Conservation (phyloP, 2,888 invertebrate species). For the Deladenus siricidicola region DNA sequence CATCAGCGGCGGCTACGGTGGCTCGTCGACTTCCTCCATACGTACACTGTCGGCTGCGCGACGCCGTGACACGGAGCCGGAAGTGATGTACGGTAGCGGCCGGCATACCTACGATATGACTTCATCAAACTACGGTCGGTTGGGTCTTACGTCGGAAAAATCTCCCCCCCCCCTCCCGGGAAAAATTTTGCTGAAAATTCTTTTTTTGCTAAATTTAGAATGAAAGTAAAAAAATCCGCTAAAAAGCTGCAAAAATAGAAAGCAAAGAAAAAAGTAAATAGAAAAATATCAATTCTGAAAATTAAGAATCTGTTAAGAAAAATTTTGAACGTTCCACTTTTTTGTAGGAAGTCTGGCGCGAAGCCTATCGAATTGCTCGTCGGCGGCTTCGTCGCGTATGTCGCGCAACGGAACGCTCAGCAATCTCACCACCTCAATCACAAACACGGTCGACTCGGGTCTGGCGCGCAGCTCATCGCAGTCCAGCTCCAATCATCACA, state of each 20-base stretch:
- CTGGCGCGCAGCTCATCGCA: conserved; percentile 15
- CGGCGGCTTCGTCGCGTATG: background rate
- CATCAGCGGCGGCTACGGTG: background rate
- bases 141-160: no score
- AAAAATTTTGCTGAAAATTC: no score
- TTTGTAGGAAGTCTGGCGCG: conserved; percentile 5
- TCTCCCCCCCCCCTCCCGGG: no score
- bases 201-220: no score
- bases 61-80: conserved; percentile 17
- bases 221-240: no score
- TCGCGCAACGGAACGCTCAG: conserved; percentile 5
- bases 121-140: background rate
- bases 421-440: conserved; percentile 13
- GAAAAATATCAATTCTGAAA: no score
- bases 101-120: background rate
- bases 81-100: conserved; percentile 2
- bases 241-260: no score
- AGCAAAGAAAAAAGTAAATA: no score
- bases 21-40: conserved; percentile 16
- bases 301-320: background rate
- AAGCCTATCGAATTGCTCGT: conserved; percentile 1
- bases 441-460: conserved; percentile 18
- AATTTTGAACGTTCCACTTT: background rate
- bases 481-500: conserved; percentile 1
- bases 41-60: conserved; percentile 19